Conservation (phyloP, 2,888 invertebrate species). For the Mimumesa dahlbomi region DNA sequence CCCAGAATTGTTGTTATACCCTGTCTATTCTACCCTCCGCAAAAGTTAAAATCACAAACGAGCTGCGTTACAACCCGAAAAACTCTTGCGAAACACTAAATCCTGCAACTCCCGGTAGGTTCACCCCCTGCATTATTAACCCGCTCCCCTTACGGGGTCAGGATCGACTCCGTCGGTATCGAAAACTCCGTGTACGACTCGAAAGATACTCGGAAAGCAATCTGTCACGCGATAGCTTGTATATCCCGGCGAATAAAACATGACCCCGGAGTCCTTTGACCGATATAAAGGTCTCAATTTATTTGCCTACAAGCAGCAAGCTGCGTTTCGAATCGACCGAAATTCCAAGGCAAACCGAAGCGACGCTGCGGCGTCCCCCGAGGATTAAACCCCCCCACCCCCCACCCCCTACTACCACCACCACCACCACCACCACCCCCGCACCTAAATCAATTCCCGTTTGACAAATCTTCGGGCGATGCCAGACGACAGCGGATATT, state of each 20-base stretch:
- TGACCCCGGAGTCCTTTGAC: constrained; percentile 42
- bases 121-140: neutral
- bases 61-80: no score
- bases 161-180: neutral
- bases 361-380: constrained; percentile 54
- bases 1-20: no score
- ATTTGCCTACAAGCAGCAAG: constrained; percentile 55
- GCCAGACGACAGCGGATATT: constrained; percentile 69
- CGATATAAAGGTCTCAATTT: constrained; percentile 54
- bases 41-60: no score
- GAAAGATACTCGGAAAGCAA: neutral
- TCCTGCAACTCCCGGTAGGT: no score
- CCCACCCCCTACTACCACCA: no score
- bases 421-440: no score
- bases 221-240: constrained; percentile 20
- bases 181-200: neutral
- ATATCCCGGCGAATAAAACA: constrained; percentile 40
- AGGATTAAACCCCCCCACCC: constrained; percentile 71
- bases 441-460: constrained; percentile 75
- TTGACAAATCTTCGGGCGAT: constrained; percentile 73
- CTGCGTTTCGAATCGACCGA: constrained; percentile 52
- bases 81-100: no score
- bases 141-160: no score
- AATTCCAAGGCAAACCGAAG: constrained; percentile 59
- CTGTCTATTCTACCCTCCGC: no score